Evolutionary conservation across 2,888 invertebrate genomes (phyloP).

Genomic region (Empis stercorea): DNA sequence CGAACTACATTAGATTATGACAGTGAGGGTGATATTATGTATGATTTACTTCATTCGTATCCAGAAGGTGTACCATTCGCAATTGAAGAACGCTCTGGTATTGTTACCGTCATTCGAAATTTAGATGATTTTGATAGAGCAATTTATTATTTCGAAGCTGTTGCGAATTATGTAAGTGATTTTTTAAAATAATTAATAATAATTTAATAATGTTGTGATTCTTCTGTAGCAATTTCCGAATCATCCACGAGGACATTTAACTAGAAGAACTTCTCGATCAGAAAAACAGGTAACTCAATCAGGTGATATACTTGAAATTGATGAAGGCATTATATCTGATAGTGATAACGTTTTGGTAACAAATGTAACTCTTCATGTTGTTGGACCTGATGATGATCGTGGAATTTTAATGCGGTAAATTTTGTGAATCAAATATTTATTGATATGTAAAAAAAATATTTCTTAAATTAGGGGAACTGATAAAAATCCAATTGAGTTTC

Average conservation of each 20-base stretch:
- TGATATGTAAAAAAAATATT: not conserved
- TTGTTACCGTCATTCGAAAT: conserved; percentile 71
- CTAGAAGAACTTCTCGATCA: conserved; percentile 12
- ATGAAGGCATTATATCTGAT: conserved; percentile 27
- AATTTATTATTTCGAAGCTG: conserved; percentile 69
- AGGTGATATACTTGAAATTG: conserved; percentile 18
- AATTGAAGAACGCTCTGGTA: conserved; percentile 76
- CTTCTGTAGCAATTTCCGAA: conserved; percentile 26
- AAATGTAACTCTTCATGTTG: conserved; percentile 73
- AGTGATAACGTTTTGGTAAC: conserved; percentile 58
- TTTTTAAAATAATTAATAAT: too few species aligned
- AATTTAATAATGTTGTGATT: too few species aligned
- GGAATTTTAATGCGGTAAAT: conserved; percentile 48
- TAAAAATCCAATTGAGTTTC: conserved; percentile 58
- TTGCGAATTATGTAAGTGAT: conserved; percentile 47
- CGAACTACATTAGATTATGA: conserved; percentile 59
- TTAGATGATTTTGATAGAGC: conserved; percentile 53
- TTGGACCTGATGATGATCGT: conserved; percentile 59
- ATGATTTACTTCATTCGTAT: conserved; percentile 72
- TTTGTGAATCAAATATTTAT: not conserved
- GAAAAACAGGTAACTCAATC: conserved; percentile 13
- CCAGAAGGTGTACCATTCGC: conserved; percentile 89
- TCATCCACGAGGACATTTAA: conserved; percentile 17
- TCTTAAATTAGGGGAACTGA: conserved; percentile 46
- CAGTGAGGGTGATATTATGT: conserved; percentile 48